Base-by-base conservation (phyloP, 2,113 vertebrate species). In the Podarcis cretensis region DNA sequence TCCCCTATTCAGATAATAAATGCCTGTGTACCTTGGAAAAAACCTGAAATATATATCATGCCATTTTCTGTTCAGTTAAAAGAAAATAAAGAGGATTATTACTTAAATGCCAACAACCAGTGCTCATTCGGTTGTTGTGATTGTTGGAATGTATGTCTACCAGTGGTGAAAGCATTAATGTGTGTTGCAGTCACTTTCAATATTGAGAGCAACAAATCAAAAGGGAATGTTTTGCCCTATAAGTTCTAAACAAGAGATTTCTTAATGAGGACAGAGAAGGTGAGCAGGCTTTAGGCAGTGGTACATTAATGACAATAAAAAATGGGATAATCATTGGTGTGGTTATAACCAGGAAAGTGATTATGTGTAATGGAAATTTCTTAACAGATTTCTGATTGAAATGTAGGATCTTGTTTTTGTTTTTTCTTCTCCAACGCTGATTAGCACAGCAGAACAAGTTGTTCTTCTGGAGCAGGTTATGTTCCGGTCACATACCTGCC, bases 211-310 rank as follows among this genome's bases (percentile, higher is more conserved):
- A 80, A 66, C 27, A 74, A 84, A 80, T 76, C 10, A 18, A 68
- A 83, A 57, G 21, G 80, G 43, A 89, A 75, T 37, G 57, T 76
- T 80, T 81, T 91, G 7, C 20, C 32, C 59, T 73, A 12, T 32
- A 37, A 88, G 35, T 76, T 90, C 65, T 88, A 88, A 88, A 77
- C 59, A 75, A 85, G 20, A 68, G 27, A 87, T 30, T 73, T 69
- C 79, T 57, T 32, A 76, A 35, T 35, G 25, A 57, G 59, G 16
- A 10, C 16, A 66, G 32, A 25, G n/a, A 82, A 77, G 25, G 32
- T 37, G 40, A 77, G 10, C 25, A 40, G 40, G 20, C 40, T 4
- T 8, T 57, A 12, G 20, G 59, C 21, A 84, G 77, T 20, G 30
- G 40, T 79, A 6, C 54, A 69, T 69, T 79, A 48, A 69, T 35